These are phyloP conservation scores for Salvator merianae DNA, from an alignment of 2,113 vertebrate genomes.

Conservation along the genomic window DNA sequence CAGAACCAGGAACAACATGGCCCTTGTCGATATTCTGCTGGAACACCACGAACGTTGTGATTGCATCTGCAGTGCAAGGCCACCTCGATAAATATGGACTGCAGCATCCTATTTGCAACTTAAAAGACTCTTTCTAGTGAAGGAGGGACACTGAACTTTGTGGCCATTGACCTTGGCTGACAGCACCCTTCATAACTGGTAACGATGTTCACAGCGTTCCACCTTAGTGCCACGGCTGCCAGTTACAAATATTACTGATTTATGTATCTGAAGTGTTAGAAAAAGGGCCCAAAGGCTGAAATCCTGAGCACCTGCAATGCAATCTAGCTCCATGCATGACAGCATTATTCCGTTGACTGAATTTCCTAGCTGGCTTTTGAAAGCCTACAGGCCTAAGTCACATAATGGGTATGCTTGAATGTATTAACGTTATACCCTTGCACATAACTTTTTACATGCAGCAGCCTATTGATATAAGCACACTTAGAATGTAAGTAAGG, in stretches of 20 bases:
- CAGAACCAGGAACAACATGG: slow-evolving; percentile 80
- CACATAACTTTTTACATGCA: slow-evolving; percentile 35
- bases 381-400: slow-evolving; percentile 15
- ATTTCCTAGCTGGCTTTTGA: slow-evolving; percentile 30
- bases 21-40: slow-evolving; percentile 90
- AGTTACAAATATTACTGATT: slow-evolving; percentile 49
- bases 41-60: slow-evolving; percentile 93
- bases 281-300: slow-evolving; percentile 28
- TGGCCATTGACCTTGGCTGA: slow-evolving; percentile 59
- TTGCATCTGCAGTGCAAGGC: slow-evolving; percentile 88
- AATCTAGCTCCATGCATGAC: not conserved
- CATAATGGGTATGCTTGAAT: slow-evolving; percentile 10
- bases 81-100: slow-evolving; percentile 83
- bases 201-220: slow-evolving; percentile 54
- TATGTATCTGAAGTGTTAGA: slow-evolving; percentile 55
- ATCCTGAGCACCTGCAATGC: slow-evolving; percentile 15
- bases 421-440: slow-evolving; percentile 45
- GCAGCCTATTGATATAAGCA: slow-evolving; percentile 8
- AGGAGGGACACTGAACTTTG: slow-evolving; percentile 30
- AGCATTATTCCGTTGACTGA: slow-evolving; percentile 5
- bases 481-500: slow-evolving; percentile 46
- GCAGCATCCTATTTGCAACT: slow-evolving; percentile 38
- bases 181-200: slow-evolving; percentile 64
- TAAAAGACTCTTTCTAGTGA: slow-evolving; percentile 40
- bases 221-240: slow-evolving; percentile 59